Conservation (phyloP, 2,797 vertebrate genomes). For the Chiloscyllium punctatum region DNA sequence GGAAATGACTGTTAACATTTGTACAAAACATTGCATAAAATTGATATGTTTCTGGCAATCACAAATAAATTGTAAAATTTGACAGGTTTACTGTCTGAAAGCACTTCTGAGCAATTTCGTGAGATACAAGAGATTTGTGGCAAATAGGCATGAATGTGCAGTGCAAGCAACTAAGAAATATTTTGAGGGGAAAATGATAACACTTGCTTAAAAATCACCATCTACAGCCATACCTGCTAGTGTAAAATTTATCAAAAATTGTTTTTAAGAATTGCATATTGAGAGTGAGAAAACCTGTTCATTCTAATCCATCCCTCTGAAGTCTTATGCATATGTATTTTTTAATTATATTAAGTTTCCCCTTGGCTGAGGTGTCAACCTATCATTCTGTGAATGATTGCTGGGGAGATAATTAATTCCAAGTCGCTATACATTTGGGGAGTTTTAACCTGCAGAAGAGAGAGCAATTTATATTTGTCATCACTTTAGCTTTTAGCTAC, state of each 20-base stretch:
- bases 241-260: not conserved
- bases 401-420: slow-evolving; percentile 31
- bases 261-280: not conserved
- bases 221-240: not conserved
- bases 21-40: not conserved
- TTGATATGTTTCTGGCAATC: not conserved
- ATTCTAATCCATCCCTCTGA: not conserved
- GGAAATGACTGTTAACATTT: not conserved
- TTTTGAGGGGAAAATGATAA: not conserved
- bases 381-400: slow-evolving; percentile 1
- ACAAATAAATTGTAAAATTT: not conserved
- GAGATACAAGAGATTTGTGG: not conserved
- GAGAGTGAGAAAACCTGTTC: not conserved
- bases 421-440: not conserved
- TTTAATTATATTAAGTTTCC: slow-evolving; percentile 20
- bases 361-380: not conserved
- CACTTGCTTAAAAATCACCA: not conserved
- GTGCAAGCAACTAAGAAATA: not conserved
- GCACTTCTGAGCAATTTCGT: not conserved
- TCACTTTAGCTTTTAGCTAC: slow-evolving; percentile 6
- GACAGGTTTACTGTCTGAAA: not conserved
- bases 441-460: not conserved
- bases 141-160: not conserved
- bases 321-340: not conserved
- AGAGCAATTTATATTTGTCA: slow-evolving; percentile 2